phyloP scores from a whole-genome alignment of 2,888 invertebrate species.

The Cosmopolites sordidus region DNA sequence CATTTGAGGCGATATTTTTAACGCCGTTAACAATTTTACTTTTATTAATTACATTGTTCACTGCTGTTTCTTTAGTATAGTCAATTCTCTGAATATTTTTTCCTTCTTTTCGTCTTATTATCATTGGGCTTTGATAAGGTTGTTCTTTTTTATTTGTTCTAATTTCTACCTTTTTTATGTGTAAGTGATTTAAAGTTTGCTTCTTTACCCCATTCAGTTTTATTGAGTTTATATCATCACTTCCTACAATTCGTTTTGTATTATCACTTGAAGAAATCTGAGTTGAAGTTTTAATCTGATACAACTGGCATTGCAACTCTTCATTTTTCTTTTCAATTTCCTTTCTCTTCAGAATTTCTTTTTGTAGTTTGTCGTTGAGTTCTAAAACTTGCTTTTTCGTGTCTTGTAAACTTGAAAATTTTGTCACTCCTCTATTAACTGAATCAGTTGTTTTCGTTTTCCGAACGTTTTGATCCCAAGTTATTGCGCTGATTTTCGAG shows the following conservation, averaged over 20 bases:
- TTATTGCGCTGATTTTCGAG: conserved; percentile 20
- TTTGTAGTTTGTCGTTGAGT: conserved; percentile 58
- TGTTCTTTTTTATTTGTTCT: conserved; percentile 8
- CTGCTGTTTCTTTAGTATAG: not conserved
- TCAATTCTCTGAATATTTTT: conserved; percentile 7
- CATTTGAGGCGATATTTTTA: conserved; percentile 19
- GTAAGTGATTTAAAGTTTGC: conserved; percentile 5
- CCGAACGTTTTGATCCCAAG: conserved; percentile 28
- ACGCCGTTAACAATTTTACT: conserved; percentile 22
- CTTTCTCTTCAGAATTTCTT: conserved; percentile 59
- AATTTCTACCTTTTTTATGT: conserved; percentile 6
- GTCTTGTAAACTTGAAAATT: conserved; percentile 13
- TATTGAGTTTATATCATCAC: conserved; percentile 16
- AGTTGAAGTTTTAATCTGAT: conserved; percentile 47
- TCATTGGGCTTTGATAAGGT: conserved; percentile 3
- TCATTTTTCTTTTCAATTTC: conserved; percentile 60
- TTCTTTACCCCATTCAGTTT: conserved; percentile 9
- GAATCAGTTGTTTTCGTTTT: conserved; percentile 34
- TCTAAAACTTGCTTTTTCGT: conserved; percentile 34
- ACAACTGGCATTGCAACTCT: conserved; percentile 58
- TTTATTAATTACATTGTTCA: conserved; percentile 23
- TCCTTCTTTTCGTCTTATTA: conserved; percentile 16
- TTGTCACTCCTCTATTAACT: conserved; percentile 21
- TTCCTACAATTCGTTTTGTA: conserved; percentile 15
- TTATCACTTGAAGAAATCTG: conserved; percentile 10